Evolutionary conservation across 2,113 vertebrate genomes (phyloP).

Genomic region (Megaleporinus macrocephalus): DNA sequence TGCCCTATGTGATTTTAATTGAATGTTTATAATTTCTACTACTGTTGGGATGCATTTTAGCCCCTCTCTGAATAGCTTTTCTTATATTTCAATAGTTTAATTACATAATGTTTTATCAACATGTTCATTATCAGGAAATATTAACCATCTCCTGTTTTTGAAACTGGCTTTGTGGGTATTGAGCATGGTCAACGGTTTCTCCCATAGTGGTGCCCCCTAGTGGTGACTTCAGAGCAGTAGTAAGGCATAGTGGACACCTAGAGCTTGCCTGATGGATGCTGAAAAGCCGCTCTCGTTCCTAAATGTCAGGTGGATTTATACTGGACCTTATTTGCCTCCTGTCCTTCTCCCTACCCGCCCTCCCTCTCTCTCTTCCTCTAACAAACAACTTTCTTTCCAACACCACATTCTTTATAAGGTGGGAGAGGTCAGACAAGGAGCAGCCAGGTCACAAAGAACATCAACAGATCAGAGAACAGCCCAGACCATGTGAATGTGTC

Average conservation of each 20-base stretch:
- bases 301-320: slow-evolving; percentile 54
- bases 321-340: slow-evolving; percentile 39
- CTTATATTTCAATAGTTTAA: no score
- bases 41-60: no score
- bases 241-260: slow-evolving; percentile 23
- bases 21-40: no score
- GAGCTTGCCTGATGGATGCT: slow-evolving; percentile 36
- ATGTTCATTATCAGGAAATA: background rate
- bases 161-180: background rate
- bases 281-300: slow-evolving; percentile 4
- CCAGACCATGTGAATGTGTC: background rate
- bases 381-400: slow-evolving; percentile 59
- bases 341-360: slow-evolving; percentile 25
- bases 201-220: slow-evolving; percentile 47
- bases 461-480: slow-evolving; percentile 6
- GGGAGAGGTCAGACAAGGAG: slow-evolving; percentile 48
- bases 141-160: background rate
- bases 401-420: slow-evolving; percentile 47
- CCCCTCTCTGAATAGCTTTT: no score
- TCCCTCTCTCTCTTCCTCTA: slow-evolving; percentile 41
- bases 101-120: background rate
- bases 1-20: no score
- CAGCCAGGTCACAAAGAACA: slow-evolving; percentile 43
- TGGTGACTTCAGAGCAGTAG: slow-evolving; percentile 24
- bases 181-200: background rate